Evolutionary conservation across 2,113 vertebrate species (phyloP).

Genomic region (Strix uralensis): DNA sequence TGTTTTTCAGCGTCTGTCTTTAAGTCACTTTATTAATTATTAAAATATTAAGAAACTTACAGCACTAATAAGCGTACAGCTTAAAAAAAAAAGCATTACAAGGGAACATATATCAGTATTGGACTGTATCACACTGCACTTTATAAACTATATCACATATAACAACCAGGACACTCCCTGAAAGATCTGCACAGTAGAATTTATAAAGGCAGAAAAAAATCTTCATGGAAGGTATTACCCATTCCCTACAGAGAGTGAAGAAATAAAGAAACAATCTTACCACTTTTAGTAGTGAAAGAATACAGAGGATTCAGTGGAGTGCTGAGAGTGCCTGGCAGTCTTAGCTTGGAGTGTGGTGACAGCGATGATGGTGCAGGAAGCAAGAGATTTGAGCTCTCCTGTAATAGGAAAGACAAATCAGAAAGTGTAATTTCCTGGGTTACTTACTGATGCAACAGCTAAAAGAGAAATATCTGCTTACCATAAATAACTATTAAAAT

Average conservation of each 20-base stretch:
- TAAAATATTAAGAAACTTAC: background rate
- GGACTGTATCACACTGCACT: background rate
- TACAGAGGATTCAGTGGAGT: conserved; percentile 72
- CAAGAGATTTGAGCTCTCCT: conserved; percentile 80
- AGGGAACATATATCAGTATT: background rate
- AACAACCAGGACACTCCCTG: background rate
- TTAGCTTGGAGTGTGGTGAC: conserved; percentile 81
- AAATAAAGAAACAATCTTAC: conserved; percentile 72
- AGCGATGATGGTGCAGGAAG: conserved; percentile 80
- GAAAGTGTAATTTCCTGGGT: conserved; percentile 73
- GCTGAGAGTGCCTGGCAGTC: conserved; percentile 64
- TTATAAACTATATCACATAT: background rate
- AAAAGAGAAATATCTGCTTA: conserved; percentile 56
- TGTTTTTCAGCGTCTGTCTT: background rate
- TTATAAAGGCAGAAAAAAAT: background rate
- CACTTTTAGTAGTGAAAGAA: conserved; percentile 66
- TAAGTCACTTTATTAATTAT: background rate
- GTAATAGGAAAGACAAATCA: conserved; percentile 76
- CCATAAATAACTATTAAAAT: background rate
- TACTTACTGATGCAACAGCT: conserved; percentile 66
- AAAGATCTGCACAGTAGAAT: background rate
- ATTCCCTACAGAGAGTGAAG: background rate
- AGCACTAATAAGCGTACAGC: background rate
- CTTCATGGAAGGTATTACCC: background rate
- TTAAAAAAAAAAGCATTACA: background rate